Evolutionary conservation across 2,113 vertebrate species (phyloP).

Genomic region (Melanostigma gelatinosum): DNA sequence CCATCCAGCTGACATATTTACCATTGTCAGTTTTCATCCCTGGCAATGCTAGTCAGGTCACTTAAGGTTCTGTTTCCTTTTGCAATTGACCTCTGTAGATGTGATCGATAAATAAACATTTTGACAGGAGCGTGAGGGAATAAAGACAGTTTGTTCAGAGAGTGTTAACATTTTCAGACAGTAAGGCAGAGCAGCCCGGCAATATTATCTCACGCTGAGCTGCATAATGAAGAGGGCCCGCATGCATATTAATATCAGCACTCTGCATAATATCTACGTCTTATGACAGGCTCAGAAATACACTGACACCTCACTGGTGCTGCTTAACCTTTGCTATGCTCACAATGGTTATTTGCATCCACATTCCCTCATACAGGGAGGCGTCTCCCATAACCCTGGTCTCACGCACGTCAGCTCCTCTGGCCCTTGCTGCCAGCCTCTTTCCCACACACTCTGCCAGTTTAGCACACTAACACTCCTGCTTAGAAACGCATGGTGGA

Average conservation of each 20-base stretch:
- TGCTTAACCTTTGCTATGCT: slow-evolving; percentile 81
- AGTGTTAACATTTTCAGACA: slow-evolving; percentile 68
- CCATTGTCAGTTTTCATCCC: slow-evolving; percentile 2
- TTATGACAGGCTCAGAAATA: slow-evolving; percentile 84
- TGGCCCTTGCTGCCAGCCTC: slow-evolving; percentile 56
- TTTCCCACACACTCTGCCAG: slow-evolving; percentile 58
- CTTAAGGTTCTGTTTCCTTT: slow-evolving; percentile 51
- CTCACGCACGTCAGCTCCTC: slow-evolving; percentile 51
- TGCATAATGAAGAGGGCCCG: slow-evolving; percentile 79
- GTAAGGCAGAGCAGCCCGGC: slow-evolving; percentile 66
- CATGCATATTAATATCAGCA: slow-evolving; percentile 88
- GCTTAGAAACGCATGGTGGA: slow-evolving; percentile 69
- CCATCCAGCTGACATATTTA: slow-evolving; percentile 13
- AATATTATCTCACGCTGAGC: slow-evolving; percentile 76
- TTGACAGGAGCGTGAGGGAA: slow-evolving; percentile 59
- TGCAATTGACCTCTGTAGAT: slow-evolving; percentile 53
- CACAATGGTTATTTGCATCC: slow-evolving; percentile 87
- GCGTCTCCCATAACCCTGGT: slow-evolving; percentile 56
- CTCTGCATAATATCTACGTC: slow-evolving; percentile 88
- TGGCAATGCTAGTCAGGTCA: slow-evolving; percentile 16
- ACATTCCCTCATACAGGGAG: slow-evolving; percentile 86
- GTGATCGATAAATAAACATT: slow-evolving; percentile 72
- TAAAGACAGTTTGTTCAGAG: slow-evolving; percentile 67
- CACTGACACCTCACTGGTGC: slow-evolving; percentile 72
- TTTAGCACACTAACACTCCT: slow-evolving; percentile 51